These are phyloP conservation scores for Halictus ligatus DNA, from an alignment of 2,888 invertebrate genomes.

Conservation along the genomic window DNA sequence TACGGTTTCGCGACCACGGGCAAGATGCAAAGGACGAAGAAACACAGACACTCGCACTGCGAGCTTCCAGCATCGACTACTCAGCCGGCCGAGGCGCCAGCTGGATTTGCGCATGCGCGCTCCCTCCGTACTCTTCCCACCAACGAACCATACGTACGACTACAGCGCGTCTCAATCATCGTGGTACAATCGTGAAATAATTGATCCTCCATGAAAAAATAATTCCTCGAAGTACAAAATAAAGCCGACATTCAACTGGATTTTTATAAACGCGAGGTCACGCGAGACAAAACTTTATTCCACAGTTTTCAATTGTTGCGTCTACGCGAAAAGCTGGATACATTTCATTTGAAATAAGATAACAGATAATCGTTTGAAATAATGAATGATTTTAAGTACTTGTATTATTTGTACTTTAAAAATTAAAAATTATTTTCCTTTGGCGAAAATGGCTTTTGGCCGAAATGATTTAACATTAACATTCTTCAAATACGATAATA, in stretches of 20 bases:
- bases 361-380: no score
- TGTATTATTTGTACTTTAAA: no score
- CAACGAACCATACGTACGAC: background rate
- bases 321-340: background rate
- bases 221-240: background rate
- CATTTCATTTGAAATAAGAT: no score
- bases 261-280: background rate
- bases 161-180: background rate
- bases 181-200: background rate
- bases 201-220: background rate
- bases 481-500: no score
- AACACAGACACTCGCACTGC: constrained; percentile 64
- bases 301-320: background rate
- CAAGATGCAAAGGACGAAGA: constrained; percentile 31
- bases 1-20: constrained; percentile 43
- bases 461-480: no score
- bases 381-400: no score
- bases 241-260: background rate
- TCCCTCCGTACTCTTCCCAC: constrained; percentile 23
- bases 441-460: no score
- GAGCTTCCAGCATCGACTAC: constrained; percentile 79
- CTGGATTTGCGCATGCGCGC: constrained; percentile 67
- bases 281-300: background rate
- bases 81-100: constrained; percentile 69
- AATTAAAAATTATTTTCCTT: no score